Percentiles rank a stretch among this genome's conserved stretches.
Conservation (phyloP, 2,888 invertebrate genomes). For the Philereme vetulata region DNA sequence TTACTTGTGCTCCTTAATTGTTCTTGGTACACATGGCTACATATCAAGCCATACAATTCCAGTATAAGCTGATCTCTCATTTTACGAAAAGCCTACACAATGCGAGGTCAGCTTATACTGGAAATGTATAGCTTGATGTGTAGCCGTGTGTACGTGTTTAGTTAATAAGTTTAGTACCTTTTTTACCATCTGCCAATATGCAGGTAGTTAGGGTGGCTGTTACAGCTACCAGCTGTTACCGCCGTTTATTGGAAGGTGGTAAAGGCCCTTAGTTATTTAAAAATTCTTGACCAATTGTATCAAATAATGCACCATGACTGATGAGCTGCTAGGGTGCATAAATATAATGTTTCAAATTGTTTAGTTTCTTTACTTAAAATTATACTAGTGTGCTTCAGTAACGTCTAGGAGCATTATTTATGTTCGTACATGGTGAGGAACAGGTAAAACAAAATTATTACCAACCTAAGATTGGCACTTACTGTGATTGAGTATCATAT, state of each 20-base stretch:
- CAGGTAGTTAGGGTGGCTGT: neutral
- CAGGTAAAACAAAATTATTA: no score
- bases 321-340: constrained; percentile 56
- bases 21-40: no score
- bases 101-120: no score
- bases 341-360: constrained; percentile 53
- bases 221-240: neutral
- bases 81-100: no score
- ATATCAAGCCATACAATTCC: no score
- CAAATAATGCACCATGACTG: constrained; percentile 60
- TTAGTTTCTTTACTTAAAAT: constrained; percentile 40
- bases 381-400: constrained; percentile 59
- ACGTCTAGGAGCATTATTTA: constrained; percentile 46
- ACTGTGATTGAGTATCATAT: no score
- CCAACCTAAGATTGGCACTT: no score
- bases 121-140: no score
- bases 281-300: constrained; percentile 42
- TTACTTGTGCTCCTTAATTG: no score
- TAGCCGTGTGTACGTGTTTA: no score
- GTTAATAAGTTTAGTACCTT: constrained; percentile 54
- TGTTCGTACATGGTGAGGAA: neutral
- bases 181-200: neutral
- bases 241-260: constrained; percentile 2
- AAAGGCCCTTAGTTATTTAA: constrained; percentile 39
- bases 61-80: no score